Percentiles rank a stretch among this genome's conserved stretches.
These are phyloP conservation scores for Pitta sordida DNA, from an alignment of 2,113 vertebrate genomes.

Conservation along the genomic window DNA sequence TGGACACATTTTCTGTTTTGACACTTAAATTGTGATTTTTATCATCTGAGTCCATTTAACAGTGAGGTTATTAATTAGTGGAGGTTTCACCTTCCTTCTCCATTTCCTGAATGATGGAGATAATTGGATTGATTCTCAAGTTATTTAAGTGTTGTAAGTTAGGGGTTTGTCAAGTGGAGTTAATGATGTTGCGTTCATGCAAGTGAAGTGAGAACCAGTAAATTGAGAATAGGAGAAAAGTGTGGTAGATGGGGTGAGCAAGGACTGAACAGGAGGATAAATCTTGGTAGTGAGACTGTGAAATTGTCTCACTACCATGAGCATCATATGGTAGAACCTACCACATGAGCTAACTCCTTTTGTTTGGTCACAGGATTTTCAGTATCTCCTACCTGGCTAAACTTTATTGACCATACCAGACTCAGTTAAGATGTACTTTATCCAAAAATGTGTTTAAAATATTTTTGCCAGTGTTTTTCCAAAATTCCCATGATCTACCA, in stretches of 20 bases:
- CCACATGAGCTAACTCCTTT: not conserved
- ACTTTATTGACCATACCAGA: not conserved
- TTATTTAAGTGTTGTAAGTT: not conserved
- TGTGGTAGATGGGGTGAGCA: not conserved
- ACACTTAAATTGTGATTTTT: not conserved
- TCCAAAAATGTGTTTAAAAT: not conserved
- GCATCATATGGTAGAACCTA: not conserved
- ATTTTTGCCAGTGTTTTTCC: not conserved
- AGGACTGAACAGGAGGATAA: not conserved
- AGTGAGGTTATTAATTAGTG: not conserved
- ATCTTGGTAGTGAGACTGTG: not conserved
- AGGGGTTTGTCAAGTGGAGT: not conserved
- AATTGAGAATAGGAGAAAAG: not conserved
- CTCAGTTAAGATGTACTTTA: not conserved
- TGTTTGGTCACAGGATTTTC: not conserved
- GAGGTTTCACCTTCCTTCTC: not conserved
- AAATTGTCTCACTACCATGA: too few species aligned
- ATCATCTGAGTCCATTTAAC: not conserved
- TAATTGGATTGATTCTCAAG: conserved; percentile 7
- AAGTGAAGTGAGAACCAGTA: not conserved
- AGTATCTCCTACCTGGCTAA: not conserved
- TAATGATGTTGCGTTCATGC: not conserved
- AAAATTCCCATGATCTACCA: not conserved
- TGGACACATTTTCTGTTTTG: not conserved
- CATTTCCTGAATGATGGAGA: not conserved